Evolutionary conservation across 1,140 invertebrate genomes (phyloP).

Genomic region (Temnothorax curvispinosus): DNA sequence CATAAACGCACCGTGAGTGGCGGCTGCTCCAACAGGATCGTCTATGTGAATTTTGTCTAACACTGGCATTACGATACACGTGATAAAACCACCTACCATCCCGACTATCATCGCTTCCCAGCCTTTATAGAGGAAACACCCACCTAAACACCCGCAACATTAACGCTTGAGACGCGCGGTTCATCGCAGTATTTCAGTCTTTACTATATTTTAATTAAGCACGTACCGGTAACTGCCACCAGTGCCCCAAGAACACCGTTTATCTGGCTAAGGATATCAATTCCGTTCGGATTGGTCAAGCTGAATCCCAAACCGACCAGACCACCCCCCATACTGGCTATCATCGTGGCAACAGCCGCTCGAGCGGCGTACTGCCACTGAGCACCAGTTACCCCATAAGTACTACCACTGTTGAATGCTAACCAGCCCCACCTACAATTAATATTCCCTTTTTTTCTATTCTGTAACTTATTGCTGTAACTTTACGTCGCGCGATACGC

Average conservation of each 20-base stretch:
- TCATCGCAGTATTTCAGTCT: no score
- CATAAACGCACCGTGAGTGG: slow-evolving; percentile 91
- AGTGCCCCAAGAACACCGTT: slow-evolving; percentile 95
- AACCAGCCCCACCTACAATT: slow-evolving; percentile 93
- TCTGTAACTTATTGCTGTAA: neutral
- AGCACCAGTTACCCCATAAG: slow-evolving; percentile 90
- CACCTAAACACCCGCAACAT: slow-evolving; percentile 86
- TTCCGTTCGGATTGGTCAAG: slow-evolving; percentile 89
- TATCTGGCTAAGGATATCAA: slow-evolving; percentile 94
- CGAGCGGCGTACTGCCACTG: slow-evolving; percentile 95
- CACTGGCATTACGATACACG: slow-evolving; percentile 89
- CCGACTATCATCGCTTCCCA: slow-evolving; percentile 96
- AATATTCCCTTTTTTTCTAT: neutral
- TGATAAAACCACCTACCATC: slow-evolving; percentile 91
- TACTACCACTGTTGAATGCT: slow-evolving; percentile 97
- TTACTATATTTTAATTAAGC: slow-evolving; percentile 8
- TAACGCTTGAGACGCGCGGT: neutral
- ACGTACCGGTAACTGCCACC: slow-evolving; percentile 93
- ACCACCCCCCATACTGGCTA: slow-evolving; percentile 95
- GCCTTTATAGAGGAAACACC: slow-evolving; percentile 94
- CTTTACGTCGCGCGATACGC: neutral
- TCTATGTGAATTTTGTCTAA: slow-evolving; percentile 93
- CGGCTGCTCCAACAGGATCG: slow-evolving; percentile 96
- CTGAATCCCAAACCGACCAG: slow-evolving; percentile 90
- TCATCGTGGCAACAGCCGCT: slow-evolving; percentile 95